A percentile compares a stretch with the other conserved stretches of the same genome.
These are phyloP conservation scores for Lepetodrilus schrolli DNA, from an alignment of 2,888 invertebrate species.

Conservation along the genomic window DNA sequence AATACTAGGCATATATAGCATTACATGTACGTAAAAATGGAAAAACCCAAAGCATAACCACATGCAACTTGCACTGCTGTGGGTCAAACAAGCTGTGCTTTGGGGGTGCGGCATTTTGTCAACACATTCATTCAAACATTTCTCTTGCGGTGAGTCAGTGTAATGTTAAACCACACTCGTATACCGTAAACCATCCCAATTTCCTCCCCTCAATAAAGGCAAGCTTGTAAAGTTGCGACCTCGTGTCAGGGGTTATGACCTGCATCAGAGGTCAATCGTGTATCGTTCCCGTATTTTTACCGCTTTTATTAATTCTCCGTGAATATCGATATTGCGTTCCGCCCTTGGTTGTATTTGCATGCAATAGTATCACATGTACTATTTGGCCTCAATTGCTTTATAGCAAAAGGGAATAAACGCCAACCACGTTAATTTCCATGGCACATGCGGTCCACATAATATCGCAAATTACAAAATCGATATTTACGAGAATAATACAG, in stretches of 20 bases:
- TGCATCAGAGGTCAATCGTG: conserved; percentile 17
- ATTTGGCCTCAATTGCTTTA: neutral
- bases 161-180: neutral
- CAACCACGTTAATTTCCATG: conserved; percentile 8
- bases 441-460: no score
- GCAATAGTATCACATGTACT: neutral
- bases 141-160: neutral
- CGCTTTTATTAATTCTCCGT: neutral
- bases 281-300: neutral
- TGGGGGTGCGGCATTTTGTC: no score
- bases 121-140: neutral
- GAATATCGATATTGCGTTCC: neutral
- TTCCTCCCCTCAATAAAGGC: neutral
- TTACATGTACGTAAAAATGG: no score
- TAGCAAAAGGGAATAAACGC: neutral
- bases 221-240: neutral
- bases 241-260: conserved; percentile 23
- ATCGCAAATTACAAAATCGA: conserved; percentile 17
- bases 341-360: neutral
- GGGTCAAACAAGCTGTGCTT: no score
- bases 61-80: no score
- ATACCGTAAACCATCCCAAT: neutral
- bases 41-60: no score
- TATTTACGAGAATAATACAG: neutral
- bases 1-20: no score